Conservation (phyloP, 92 coral and sea anemone genomes). For the Epizoanthus rinbou region DNA sequence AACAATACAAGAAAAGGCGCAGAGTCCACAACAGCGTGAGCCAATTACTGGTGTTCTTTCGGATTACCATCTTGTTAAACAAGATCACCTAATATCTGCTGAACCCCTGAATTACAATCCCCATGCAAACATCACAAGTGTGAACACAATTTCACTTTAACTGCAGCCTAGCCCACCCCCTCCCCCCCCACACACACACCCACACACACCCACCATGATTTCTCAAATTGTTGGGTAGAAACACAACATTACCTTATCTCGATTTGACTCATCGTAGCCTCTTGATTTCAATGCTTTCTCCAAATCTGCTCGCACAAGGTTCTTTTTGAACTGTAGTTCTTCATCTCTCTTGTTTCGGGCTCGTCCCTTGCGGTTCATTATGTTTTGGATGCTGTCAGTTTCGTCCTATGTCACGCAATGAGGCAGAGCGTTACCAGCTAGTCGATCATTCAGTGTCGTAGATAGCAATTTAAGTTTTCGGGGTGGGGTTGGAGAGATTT, state of each 20-base stretch:
- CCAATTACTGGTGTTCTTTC: too few relatives aligned
- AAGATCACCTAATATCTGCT: too few relatives aligned
- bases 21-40: too few relatives aligned
- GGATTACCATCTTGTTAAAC: too few relatives aligned
- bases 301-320: constrained; percentile 20
- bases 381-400: constrained; percentile 4
- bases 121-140: too few relatives aligned
- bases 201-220: not conserved
- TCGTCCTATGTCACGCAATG: constrained; percentile 17
- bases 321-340: constrained; percentile 25
- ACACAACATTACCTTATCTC: not conserved
- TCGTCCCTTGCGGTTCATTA: not conserved
- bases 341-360: constrained; percentile 15
- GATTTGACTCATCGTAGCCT: too few relatives aligned
- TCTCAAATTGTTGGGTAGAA: not conserved
- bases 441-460: too few relatives aligned
- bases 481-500: too few relatives aligned
- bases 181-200: not conserved
- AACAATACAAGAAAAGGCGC: too few relatives aligned
- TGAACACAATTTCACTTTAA: not conserved
- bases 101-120: too few relatives aligned
- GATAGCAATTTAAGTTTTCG: too few relatives aligned
- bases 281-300: constrained; percentile 32
- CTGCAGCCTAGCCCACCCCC: too few relatives aligned
- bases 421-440: not conserved